These are phyloP conservation scores for Noctua pronuba DNA, from an alignment of 2,888 invertebrate genomes.

Conservation along the genomic window DNA sequence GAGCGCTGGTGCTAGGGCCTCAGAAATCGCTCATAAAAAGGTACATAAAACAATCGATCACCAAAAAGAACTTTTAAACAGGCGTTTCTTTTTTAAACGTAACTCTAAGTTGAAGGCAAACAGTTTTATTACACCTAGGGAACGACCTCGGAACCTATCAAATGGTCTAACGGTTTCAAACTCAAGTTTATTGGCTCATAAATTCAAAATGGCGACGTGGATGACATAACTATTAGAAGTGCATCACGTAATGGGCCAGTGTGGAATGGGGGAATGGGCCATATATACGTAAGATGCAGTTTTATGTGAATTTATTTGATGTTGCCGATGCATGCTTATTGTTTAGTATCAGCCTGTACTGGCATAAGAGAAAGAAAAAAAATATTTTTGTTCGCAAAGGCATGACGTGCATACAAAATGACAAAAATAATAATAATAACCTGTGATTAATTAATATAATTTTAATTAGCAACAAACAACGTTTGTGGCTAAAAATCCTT, in stretches of 20 bases:
- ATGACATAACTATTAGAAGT: slow-evolving; percentile 47
- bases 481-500: too few species aligned
- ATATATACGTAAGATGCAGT: slow-evolving; percentile 10
- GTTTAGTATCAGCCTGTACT: too few species aligned
- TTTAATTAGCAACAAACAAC: too few species aligned
- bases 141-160: slow-evolving; percentile 44
- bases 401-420: too few species aligned
- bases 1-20: too few species aligned
- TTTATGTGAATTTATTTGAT: slow-evolving; percentile 8
- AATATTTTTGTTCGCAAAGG: too few species aligned
- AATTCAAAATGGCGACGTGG: slow-evolving; percentile 47
- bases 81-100: background rate
- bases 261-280: background rate
- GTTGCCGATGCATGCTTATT: slow-evolving; percentile 2
- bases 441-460: too few species aligned
- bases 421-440: too few species aligned
- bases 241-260: slow-evolving; percentile 35
- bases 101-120: slow-evolving; percentile 28
- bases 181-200: slow-evolving; percentile 51
- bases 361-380: background rate
- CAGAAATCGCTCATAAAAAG: background rate
- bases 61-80: slow-evolving; percentile 9
- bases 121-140: slow-evolving; percentile 45
- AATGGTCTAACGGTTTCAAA: slow-evolving; percentile 45
- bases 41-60: background rate